A percentile compares a stretch with the other conserved stretches of the same genome.
These are phyloP conservation scores for Polypedilum vanderplanki DNA, from an alignment of 1,140 invertebrate genomes.

Conservation along the genomic window DNA sequence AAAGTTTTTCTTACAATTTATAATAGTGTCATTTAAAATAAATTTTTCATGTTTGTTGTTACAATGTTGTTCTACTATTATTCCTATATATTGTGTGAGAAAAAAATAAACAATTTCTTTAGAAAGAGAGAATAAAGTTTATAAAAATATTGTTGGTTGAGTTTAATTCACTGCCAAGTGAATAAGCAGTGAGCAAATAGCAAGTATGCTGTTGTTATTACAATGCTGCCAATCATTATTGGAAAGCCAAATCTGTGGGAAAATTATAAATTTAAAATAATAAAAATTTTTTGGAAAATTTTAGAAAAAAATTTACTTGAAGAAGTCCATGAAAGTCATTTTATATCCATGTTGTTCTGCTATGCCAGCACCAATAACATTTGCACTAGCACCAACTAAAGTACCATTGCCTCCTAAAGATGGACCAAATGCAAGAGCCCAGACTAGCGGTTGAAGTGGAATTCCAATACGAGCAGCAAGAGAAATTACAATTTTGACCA, in stretches of 20 bases:
- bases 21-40: no score
- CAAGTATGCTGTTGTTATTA: constrained; percentile 58
- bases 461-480: constrained; percentile 51
- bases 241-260: constrained; percentile 63
- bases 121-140: constrained; percentile 33
- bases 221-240: constrained; percentile 61
- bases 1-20: no score
- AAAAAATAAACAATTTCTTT: no score
- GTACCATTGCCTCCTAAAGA: constrained; percentile 68
- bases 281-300: constrained; percentile 4
- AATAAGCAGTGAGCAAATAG: constrained; percentile 59
- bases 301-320: constrained; percentile 53
- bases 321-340: constrained; percentile 64
- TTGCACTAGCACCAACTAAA: constrained; percentile 65
- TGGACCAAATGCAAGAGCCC: constrained; percentile 63
- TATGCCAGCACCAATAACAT: constrained; percentile 68
- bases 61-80: no score
- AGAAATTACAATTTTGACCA: constrained; percentile 58
- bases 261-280: constrained; percentile 34
- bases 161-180: constrained; percentile 49
- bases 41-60: no score
- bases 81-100: no score
- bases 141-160: constrained; percentile 47
- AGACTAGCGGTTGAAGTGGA: constrained; percentile 58
- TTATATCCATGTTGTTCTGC: constrained; percentile 69